A percentile compares a stretch with the other conserved stretches of the same genome.
Conservation (phyloP, 1,140 invertebrate genomes). For the Drosophila ercepeae region DNA sequence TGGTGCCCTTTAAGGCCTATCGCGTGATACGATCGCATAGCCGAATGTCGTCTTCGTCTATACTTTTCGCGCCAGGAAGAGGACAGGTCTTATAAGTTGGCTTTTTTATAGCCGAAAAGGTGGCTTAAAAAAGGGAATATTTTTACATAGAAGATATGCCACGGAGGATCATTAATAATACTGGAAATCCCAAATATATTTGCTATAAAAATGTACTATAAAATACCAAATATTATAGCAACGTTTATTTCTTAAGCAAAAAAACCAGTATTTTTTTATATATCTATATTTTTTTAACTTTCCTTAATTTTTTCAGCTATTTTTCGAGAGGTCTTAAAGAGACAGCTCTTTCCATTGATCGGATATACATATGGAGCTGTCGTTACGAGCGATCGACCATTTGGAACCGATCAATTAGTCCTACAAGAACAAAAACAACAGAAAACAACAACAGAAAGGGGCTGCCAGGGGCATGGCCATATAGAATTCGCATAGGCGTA, state of each 20-base stretch:
- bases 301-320: background rate
- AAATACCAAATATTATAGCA: too few relatives aligned
- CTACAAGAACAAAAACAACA: slow-evolving; percentile 18
- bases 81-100: background rate
- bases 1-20: slow-evolving; percentile 70
- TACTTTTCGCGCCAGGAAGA: slow-evolving; percentile 53
- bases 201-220: too few relatives aligned
- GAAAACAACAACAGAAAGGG: background rate
- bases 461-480: background rate
- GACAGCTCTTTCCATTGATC: background rate
- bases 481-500: slow-evolving; percentile 5
- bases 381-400: slow-evolving; percentile 74
- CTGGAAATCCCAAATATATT: too few relatives aligned
- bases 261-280: too few relatives aligned
- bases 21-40: slow-evolving; percentile 78
- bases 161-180: too few relatives aligned
- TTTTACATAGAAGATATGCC: too few relatives aligned
- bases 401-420: slow-evolving; percentile 79
- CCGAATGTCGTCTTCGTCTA: slow-evolving; percentile 72
- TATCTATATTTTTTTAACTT: background rate
- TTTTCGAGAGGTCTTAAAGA: background rate
- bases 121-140: background rate
- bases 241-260: too few relatives aligned
- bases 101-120: background rate
- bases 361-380: slow-evolving; percentile 39